Evolutionary conservation across 2,797 vertebrate genomes (phyloP), one percentile per base, ranked within the genome.

Genomic region (Acomys russatus): DNA sequence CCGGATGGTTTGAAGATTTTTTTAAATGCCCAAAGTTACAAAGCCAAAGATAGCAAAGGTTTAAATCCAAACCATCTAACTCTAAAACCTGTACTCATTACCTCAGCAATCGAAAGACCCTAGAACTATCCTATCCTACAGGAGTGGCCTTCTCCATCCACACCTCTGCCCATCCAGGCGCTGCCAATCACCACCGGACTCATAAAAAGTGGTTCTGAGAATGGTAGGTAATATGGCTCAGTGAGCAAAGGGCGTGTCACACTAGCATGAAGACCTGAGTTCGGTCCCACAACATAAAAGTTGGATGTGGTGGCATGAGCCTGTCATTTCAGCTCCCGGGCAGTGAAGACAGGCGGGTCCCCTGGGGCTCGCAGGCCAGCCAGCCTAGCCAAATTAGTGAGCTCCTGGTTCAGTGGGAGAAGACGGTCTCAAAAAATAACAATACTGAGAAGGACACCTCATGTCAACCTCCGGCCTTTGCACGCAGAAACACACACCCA

Each of bases 1-100:
- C 44, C 44, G 4, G 44, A 44, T 44, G 44, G 44, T 44, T 44
- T 44, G 44, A 44, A 44, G 44, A 44, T 68, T 51, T 86, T 86
- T 89, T 51, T 63, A 22, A 88, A 64, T 68, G 17, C 22, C 61
- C 44, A 90, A 66, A 51, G 51, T 92, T 73, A 90, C 73, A 92
- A 77, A 89, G 22, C 15, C 54, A 93, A 82, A 95, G 70, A 88
- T 30, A 20, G 17, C 64, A 35, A 94, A 88, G 44, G 83, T 66
- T 66, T 94, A 78, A 94, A 93, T 9, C n/a, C 64, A 95, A 74
- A 30, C 90, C 82, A 78, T 80, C 59, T 63, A 94, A 78, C 38
- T 88, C 80, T 20, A 90, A 90, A 76, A 23, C 23, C 38, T 82
- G 6, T 76, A 63, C 22, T 56, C 90, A 18, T 4, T 79, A 90